Base-by-base conservation (phyloP, 2,888 invertebrate species). In the Eretmocerus hayati region DNA sequence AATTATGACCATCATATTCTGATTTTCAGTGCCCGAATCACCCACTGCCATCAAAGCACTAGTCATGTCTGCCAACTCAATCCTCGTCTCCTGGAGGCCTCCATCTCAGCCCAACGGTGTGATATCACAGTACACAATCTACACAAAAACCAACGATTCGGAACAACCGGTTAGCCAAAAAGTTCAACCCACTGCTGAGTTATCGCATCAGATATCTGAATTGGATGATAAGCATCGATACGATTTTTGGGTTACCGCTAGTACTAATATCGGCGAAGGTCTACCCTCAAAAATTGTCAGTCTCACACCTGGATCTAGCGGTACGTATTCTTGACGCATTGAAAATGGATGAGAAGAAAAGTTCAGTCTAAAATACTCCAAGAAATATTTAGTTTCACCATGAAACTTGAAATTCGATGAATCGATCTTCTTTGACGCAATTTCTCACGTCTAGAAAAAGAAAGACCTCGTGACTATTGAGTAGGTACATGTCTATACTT, bases 231-330 rank as follows among this genome's bases (percentile, higher is more conserved):
- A 85, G 57, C 82, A 85, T 54, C 85, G 88, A 49, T 93, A 92
- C 66, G 90, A 91, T 72, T 94, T 94, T 75, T 91, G 91, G 87
- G 92, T 94, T 1, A 91, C 92, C 4, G 94, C 93, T 33, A 90
- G 88, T 54, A 95, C 94, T 1, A 87, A 87, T 58, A 91, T 93
- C 65, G 94, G 94, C 1, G 93, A 94, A 77, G 93, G 95, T 35
- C 88, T 90, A 69, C 83, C 87, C 48, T 93, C 93, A 48, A 87
- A 88, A 63, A 87, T 87, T 54, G 90, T 91, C 41, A 83, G 84
- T 4, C 84, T 90, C 60, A 85, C 89, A 64, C 90, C 92, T 19
- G 88, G 85, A 58, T 81, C 81, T 53, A 82, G 85, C 77, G 87
- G 89, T 87, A 52, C 43, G 46, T 35, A 15, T 39, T 5, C n/a